Percentiles rank a stretch among this genome's conserved stretches.
Evolutionary conservation across 2,797 vertebrate species (phyloP).

Genomic region (Bradypodion ventrale): DNA sequence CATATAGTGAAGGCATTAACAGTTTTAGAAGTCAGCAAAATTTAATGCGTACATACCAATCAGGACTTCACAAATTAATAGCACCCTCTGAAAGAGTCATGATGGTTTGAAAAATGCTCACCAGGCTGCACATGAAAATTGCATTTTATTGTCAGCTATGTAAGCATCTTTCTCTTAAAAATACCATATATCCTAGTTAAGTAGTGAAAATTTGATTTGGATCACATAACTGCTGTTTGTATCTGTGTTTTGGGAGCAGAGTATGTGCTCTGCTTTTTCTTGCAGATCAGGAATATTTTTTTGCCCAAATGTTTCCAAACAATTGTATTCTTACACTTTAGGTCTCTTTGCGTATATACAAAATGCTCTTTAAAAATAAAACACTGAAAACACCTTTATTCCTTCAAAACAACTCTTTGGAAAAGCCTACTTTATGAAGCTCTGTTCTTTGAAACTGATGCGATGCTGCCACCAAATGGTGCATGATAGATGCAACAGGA

Average conservation of each 20-base stretch:
- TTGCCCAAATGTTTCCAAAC: conserved; percentile 4
- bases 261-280: not conserved
- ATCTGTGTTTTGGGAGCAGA: conserved; percentile 21
- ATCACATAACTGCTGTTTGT: conserved; percentile 21
- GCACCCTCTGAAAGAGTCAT: conserved; percentile 25
- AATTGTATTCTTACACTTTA: conserved; percentile 15
- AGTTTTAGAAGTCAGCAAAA: not conserved
- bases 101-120: conserved; percentile 47
- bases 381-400: conserved; percentile 25
- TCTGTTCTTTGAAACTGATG: conserved; percentile 16
- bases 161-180: conserved; percentile 39
- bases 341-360: not conserved
- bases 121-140: conserved; percentile 47
- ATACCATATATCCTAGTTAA: not conserved
- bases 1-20: not conserved
- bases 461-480: conserved; percentile 75
- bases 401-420: conserved; percentile 22
- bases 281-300: not conserved
- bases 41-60: conserved; percentile 21
- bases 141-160: conserved; percentile 49
- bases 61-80: conserved; percentile 41
- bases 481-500: accelerated
- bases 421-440: accelerated
- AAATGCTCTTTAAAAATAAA: conserved; percentile 11
- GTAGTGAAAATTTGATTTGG: conserved; percentile 3